Conservation (phyloP, 2,113 vertebrate species). For the Aix galericulata region DNA sequence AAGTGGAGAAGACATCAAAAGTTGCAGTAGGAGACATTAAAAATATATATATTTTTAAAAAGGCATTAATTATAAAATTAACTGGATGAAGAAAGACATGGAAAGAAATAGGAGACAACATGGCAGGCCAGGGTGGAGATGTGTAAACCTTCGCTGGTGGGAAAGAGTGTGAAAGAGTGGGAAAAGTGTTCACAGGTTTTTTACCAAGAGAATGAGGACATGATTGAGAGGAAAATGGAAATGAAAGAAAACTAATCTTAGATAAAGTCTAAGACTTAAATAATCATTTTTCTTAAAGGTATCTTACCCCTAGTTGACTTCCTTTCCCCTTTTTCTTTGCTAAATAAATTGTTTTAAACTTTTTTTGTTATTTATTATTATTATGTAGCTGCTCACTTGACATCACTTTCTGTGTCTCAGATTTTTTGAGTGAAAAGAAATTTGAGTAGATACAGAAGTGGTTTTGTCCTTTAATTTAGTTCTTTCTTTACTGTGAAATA, state of each 20-base stretch:
- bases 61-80: not conserved
- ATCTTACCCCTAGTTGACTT: not conserved
- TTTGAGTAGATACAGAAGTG: not conserved
- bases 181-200: not conserved
- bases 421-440: not conserved
- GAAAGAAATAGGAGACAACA: not conserved
- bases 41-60: not conserved
- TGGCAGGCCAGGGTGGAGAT: not conserved
- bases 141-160: not conserved
- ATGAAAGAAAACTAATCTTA: not conserved
- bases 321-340: not conserved
- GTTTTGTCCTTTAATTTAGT: not conserved
- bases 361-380: not conserved
- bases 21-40: not conserved
- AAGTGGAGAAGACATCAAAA: not conserved
- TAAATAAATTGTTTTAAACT: not conserved
- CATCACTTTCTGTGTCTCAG: not conserved
- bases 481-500: constrained; percentile 12
- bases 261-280: not conserved
- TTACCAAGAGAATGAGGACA: not conserved
- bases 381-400: not conserved
- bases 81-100: not conserved
- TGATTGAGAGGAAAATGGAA: not conserved
- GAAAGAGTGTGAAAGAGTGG: not conserved
- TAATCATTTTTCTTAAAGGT: not conserved